Evolutionary conservation across 2,888 invertebrate species (phyloP).

Genomic region (Hartigia nigra): DNA sequence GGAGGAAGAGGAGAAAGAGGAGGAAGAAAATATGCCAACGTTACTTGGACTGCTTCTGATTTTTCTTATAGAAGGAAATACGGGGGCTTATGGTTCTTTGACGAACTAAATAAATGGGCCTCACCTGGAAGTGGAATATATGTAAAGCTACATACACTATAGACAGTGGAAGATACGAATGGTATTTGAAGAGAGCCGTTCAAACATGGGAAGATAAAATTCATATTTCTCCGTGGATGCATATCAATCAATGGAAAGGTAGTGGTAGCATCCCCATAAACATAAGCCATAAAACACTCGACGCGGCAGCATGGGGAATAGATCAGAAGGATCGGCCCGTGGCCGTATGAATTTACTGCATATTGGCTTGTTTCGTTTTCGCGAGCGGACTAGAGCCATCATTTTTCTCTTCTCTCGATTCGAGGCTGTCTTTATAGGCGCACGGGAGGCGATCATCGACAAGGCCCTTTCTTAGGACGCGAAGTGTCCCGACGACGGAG

Average conservation of each 20-base stretch:
- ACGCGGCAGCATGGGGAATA: constrained; percentile 27
- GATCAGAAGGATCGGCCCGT: constrained; percentile 39
- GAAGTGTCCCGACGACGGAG: neutral
- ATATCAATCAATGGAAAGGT: neutral
- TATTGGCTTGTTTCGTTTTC: constrained; percentile 34
- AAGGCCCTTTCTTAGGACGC: neutral
- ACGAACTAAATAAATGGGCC: no score
- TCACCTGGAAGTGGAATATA: no score
- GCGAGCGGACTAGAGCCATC: neutral
- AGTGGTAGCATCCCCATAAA: constrained; percentile 31
- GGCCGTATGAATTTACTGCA: constrained; percentile 52
- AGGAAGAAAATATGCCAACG: no score
- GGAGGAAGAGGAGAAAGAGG: no score
- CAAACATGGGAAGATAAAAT: neutral
- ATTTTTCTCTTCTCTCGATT: constrained; percentile 25
- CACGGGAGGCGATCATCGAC: neutral
- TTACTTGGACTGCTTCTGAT: no score
- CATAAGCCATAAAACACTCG: constrained; percentile 39
- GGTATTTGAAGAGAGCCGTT: neutral
- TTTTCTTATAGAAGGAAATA: no score
- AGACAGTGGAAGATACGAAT: neutral
- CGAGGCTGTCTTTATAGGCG: constrained; percentile 2
- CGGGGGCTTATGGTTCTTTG: no score
- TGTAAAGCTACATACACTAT: no score
- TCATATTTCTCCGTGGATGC: constrained; percentile 3